phyloP scores from a whole-genome alignment of 2,888 invertebrate genomes.

The Acrobeloides nanus region DNA sequence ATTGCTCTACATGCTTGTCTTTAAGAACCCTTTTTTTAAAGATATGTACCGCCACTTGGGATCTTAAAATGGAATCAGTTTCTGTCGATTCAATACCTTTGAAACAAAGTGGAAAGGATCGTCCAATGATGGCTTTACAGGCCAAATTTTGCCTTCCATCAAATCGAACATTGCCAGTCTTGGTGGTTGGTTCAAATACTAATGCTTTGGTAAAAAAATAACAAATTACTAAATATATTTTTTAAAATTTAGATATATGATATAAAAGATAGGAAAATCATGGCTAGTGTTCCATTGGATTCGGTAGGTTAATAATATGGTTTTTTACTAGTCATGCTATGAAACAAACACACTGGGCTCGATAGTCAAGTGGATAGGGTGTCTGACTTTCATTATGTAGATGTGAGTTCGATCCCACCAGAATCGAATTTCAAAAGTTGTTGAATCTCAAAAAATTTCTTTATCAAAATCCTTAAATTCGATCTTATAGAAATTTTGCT shows the following conservation, averaged over 20 bases:
- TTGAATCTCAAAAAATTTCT: too few relatives aligned
- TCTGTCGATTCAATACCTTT: constrained; percentile 12
- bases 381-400: too few relatives aligned
- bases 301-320: constrained; percentile 9
- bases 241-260: constrained; percentile 4
- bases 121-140: constrained; percentile 23
- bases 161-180: constrained; percentile 30
- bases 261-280: constrained; percentile 9
- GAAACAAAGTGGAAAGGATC: constrained; percentile 16
- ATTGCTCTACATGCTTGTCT: too few relatives aligned
- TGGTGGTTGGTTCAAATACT: constrained; percentile 28
- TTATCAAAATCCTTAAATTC: too few relatives aligned
- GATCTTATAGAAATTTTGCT: too few relatives aligned
- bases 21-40: constrained; percentile 5
- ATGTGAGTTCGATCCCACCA: too few relatives aligned
- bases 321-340: too few relatives aligned
- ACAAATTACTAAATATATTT: not conserved
- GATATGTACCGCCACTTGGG: constrained; percentile 12
- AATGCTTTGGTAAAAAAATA: constrained; percentile 19
- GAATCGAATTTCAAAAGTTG: too few relatives aligned
- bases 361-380: too few relatives aligned
- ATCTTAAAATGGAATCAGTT: constrained; percentile 12
- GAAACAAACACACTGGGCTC: too few relatives aligned
- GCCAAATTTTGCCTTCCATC: constrained; percentile 34
- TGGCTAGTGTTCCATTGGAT: constrained; percentile 11